Conservation (phyloP, 1,140 invertebrate genomes). For the Uloborus diversus region DNA sequence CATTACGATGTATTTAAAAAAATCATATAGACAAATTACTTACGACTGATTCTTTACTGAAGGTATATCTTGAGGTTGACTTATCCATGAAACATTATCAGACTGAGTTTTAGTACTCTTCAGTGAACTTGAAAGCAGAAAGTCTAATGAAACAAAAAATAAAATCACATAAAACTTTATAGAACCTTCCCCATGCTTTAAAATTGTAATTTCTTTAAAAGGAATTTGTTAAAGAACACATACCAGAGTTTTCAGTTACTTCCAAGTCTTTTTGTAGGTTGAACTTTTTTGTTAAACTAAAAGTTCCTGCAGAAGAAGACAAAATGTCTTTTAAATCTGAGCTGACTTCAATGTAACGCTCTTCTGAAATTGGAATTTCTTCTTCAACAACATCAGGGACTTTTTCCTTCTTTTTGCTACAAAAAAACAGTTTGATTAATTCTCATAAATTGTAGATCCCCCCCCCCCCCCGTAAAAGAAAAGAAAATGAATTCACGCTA, state of each 20-base stretch:
- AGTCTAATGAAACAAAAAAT: background rate
- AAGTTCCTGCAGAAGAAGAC: background rate
- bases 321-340: constrained; percentile 28
- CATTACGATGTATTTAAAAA: too few relatives aligned
- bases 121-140: too few relatives aligned
- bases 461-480: too few relatives aligned
- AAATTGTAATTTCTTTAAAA: too few relatives aligned
- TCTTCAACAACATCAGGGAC: background rate
- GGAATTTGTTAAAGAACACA: background rate
- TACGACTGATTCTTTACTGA: too few relatives aligned
- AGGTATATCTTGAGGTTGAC: too few relatives aligned
- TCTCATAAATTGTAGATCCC: too few relatives aligned
- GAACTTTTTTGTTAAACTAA: constrained; percentile 14
- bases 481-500: too few relatives aligned
- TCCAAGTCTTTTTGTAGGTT: background rate
- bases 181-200: too few relatives aligned
- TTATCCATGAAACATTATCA: too few relatives aligned
- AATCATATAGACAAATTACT: too few relatives aligned
- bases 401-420: constrained; percentile 14
- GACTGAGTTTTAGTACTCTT: too few relatives aligned
- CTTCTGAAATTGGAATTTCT: constrained; percentile 11
- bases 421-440: background rate
- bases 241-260: background rate
- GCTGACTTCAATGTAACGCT: constrained; percentile 39
- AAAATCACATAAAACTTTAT: background rate